Evolutionary conservation across 64 coral and sea anemone species (phyloP).

Genomic region (Orbicella faveolata): DNA sequence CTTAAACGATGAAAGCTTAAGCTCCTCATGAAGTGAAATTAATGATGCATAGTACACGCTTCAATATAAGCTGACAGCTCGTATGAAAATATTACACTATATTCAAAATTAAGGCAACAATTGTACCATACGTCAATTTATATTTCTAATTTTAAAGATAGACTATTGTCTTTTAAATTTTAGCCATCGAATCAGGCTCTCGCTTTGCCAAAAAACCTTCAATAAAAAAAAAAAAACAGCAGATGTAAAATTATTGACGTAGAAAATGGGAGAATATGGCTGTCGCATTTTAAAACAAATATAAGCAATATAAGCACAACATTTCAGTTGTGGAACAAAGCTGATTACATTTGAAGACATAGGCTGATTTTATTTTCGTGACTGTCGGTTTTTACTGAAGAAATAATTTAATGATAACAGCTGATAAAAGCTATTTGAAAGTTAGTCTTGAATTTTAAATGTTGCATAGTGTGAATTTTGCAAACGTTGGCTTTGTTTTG

Average conservation of each 20-base stretch:
- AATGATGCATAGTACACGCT: neutral
- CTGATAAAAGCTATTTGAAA: no score
- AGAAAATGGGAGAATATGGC: neutral
- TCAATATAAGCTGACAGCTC: neutral
- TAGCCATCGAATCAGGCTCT: neutral
- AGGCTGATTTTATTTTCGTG: no score
- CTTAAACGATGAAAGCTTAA: neutral
- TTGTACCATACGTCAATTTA: neutral
- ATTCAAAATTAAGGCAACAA: neutral
- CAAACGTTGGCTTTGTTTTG: neutral
- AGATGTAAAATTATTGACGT: neutral
- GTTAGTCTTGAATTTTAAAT: neutral
- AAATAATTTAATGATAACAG: no score
- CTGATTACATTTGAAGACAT: no score
- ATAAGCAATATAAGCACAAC: neutral
- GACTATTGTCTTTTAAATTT: conserved; percentile 35
- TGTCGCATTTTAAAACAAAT: neutral
- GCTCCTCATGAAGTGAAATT: neutral
- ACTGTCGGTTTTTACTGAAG: no score
- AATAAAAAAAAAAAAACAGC: neutral
- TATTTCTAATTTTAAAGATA: conserved; percentile 18
- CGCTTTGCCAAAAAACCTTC: neutral
- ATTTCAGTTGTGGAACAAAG: no score
- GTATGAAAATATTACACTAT: neutral
- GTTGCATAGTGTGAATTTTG: neutral